Evolutionary conservation across 2,888 invertebrate genomes (phyloP).

Genomic region (Cylindroiulus punctatus): DNA sequence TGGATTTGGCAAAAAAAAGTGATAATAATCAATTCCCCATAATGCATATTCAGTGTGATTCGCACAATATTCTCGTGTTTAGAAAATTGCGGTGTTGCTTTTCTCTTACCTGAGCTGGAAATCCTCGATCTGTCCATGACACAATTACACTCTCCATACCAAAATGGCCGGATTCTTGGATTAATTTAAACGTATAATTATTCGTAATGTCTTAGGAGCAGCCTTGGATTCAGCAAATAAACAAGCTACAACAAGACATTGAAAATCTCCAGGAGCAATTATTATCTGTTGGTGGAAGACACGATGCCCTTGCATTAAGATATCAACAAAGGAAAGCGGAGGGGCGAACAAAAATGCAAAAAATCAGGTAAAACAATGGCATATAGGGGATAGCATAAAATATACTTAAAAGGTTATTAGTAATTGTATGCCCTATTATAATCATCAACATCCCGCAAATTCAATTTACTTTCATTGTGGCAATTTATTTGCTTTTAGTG

Average conservation of each 20-base stretch:
- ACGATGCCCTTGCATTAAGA: constrained; percentile 49
- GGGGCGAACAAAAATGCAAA: constrained; percentile 55
- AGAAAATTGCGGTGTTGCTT: too few species aligned
- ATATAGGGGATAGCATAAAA: background rate
- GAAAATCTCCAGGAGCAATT: constrained; percentile 56
- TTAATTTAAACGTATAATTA: background rate
- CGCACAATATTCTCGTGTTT: too few species aligned
- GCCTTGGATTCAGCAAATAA: constrained; percentile 50
- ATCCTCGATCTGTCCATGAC: constrained; percentile 6
- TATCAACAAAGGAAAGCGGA: constrained; percentile 55
- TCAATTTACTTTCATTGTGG: too few species aligned
- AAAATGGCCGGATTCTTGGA: background rate
- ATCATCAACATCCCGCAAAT: too few species aligned
- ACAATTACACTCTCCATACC: background rate
- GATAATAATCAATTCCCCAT: background rate
- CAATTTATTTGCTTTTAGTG: too few species aligned
- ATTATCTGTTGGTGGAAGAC: constrained; percentile 46
- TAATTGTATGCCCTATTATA: too few species aligned
- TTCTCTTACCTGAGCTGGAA: too few species aligned
- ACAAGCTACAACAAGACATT: constrained; percentile 53
- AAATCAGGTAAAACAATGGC: constrained; percentile 45
- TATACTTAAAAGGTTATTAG: too few species aligned
- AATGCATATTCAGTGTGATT: too few species aligned
- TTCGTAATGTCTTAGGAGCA: constrained; percentile 43
- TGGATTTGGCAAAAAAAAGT: too few species aligned